A percentile compares a stretch with the other conserved stretches of the same genome.
phyloP scores from a whole-genome alignment of 2,113 vertebrate genomes.

The Cyphomyrus plagiostoma region DNA sequence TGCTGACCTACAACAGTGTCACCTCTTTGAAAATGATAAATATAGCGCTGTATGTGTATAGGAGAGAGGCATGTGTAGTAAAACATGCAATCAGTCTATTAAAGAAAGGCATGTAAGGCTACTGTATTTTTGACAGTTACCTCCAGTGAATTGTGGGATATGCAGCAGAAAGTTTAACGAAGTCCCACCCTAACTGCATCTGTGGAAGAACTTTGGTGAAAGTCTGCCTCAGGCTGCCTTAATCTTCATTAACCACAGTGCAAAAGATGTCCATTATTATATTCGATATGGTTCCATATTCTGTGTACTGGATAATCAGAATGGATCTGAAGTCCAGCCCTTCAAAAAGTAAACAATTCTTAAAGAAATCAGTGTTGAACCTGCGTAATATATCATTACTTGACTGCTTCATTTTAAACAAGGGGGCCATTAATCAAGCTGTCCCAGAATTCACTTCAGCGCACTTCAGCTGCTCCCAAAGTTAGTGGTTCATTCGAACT shows the following conservation, averaged over 20 bases:
- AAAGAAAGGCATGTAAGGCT: too few relatives aligned
- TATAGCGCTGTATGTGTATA: neutral
- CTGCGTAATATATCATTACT: neutral
- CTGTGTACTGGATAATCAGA: neutral
- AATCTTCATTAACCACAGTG: neutral
- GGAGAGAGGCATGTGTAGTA: too few relatives aligned
- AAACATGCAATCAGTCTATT: too few relatives aligned
- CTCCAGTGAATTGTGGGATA: neutral
- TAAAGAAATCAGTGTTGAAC: neutral
- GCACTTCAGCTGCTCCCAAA: neutral
- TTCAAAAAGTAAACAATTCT: conserved; percentile 11
- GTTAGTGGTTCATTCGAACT: neutral
- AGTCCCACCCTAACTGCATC: neutral
- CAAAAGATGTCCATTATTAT: neutral
- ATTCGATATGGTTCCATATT: neutral
- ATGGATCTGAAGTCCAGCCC: neutral
- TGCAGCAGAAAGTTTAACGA: neutral
- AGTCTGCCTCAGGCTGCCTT: neutral
- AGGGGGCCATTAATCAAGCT: neutral
- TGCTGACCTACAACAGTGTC: neutral
- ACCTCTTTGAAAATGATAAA: neutral
- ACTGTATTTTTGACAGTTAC: neutral
- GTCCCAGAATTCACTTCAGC: neutral
- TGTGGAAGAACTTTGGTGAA: neutral
- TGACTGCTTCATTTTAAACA: neutral